Evolutionary conservation across 2,113 vertebrate species (phyloP), one percentile per base, ranked within the genome.

Genomic region (Romanogobio albipinnatus): DNA sequence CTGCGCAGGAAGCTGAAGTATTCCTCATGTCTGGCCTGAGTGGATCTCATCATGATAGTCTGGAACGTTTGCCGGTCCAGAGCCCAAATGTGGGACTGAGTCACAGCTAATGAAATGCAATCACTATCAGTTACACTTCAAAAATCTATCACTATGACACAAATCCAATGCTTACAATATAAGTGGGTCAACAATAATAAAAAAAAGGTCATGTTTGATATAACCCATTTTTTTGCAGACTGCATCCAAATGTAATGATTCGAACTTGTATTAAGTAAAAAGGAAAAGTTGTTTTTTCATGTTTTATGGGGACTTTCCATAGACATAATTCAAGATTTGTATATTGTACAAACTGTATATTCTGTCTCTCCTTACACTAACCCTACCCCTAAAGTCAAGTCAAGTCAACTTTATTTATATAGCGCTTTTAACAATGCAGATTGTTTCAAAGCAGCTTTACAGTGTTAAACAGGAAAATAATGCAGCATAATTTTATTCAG

Each of bases 1-100:
- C 95, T 96, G 92, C 94, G 91, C 51, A 96, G 89, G 59, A 96
- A 96, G 88, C 90, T 94, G 91, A 95, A 95, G 89, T 96, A 94
- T 87, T 96, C 94, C 64, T 93, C 88, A 3, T 96, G 91, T 84
- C 90, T 90, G 73, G 94, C 94, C 87, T 95, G 93, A 56, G 92
- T 92, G 33, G 93, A 94, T 86, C 79, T 91, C 94, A 95, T 95
- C 94, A 96, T 95, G 51, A 96, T 95, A 13, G 88, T 91, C 91
- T 96, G 95, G 86, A 95, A 96, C 45, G 92, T 93, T 87, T 94
- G 93, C 3, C 95, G 93, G 71, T 95, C 94, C 91, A 96, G 87
- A 15, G 91, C 93, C 95, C 95, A 96, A 85, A 96, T 94, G 68
- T 92, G 92, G 45, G 93, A 92, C 87, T 91, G 86, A 29, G 92